Base-by-base conservation (phyloP, 2,113 vertebrate species). In the Rhinoderma darwinii region DNA sequence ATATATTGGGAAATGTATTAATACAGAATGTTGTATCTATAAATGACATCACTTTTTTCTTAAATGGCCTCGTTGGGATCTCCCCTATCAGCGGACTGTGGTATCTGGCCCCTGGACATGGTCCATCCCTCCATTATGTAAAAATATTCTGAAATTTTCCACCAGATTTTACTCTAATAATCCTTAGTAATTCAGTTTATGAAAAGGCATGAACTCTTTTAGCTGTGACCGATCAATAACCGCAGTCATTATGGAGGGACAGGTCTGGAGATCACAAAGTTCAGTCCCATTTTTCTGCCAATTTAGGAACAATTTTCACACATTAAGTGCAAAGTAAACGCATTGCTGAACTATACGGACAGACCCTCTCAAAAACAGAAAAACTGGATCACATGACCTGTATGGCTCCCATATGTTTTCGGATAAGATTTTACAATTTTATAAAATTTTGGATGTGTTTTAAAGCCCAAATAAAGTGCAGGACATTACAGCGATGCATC, bases 271-370 rank as follows among this genome's bases (percentile, higher is more conserved):
- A 72, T 37, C 68, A 41, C 7, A 72, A 72, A 72, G 37, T 72
- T 72, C 68, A 39, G 7, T 25, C 20, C 0, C 68, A 72, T 39
- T 41, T 66, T 72, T 72, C 68, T 41, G 68, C 68, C 68, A 72
- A 72, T 70, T 72, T 37, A 41, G 68, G 37, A 20, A 72, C 35
- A 39, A 22, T 72, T 72, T 72, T 72, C 68, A 72, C 68, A 41
- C 68, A 72, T 72, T 72, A 70, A 25, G 37, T 25, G 35, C 68
- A 10, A 32, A 4, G 68, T 72, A 41, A 72, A 72, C 22, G 35
- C 12, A 41, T 22, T 20, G 15, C n/a, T 39, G n/a, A 72, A 22
- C 35, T 32, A 5, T 30, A 66, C 5, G 27, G 30, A 68, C 32
- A 20, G 63, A 35, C 15, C 12, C 9, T 59, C n/a, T n/a, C 8